Evolutionary conservation across 2,113 vertebrate species (phyloP), one percentile per base, ranked within the genome.

Genomic region (Neodontobutis hainanensis): DNA sequence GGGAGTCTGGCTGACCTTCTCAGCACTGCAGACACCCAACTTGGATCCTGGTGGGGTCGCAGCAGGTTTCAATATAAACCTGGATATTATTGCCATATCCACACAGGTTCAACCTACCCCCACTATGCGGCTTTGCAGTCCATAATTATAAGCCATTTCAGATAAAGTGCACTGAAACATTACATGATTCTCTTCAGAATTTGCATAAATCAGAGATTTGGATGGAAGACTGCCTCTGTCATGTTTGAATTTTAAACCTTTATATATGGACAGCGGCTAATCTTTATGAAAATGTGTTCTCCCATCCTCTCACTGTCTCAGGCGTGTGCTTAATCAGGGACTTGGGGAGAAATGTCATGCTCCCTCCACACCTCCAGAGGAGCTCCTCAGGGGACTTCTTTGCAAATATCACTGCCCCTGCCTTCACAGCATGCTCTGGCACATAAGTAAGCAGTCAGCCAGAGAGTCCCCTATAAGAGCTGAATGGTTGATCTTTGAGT

Each of bases 1-100:
- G 85, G 81, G 83, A 70, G 56, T 72, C 82, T 77, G 70, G 71
- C 66, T 91, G 87, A 91, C 90, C 91, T 91, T 86, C 80, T 77
- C 58, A 5, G 67, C 59, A 50, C 69, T 56, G 45, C 53, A 65
- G 75, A 70, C 68, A 75, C 70, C 50, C 16, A 45, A 53, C 72
- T 76, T 66, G 61, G 57, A 70, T 70, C 50, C 73, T 63, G 55
- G 56, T 73, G 46, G 76, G 58, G 57, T 61, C 52, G 4, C 73
- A 87, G 77, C 71, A 68, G 77, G 77, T 64, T 14, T 56, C 44
- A 61, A 38, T 10, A 53, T 59, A 68, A 70, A 48, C 62, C 61
- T 61, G 64, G 66, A 69, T 61, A 38, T 51, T 65, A 73, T 60
- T 73, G 49, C 11, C 72, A 80, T 81, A 83, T 78, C 79, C 81